Conservation (phyloP, 1,140 invertebrate genomes). For the Samia ricini region DNA sequence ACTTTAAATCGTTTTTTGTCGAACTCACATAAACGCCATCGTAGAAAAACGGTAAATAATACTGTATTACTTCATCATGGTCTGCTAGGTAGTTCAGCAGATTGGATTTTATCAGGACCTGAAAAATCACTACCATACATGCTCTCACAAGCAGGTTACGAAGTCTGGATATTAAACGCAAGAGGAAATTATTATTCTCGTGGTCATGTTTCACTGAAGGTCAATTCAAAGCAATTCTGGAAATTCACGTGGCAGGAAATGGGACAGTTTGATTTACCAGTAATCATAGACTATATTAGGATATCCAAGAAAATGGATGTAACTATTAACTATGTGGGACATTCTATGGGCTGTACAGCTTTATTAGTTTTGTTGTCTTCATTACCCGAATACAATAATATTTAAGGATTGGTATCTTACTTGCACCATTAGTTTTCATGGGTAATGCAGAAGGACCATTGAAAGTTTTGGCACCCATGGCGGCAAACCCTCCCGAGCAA, state of each 20-base stretch:
- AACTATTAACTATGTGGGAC: conserved; percentile 82
- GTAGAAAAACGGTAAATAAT: conserved; percentile 25
- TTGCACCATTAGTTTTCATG: conserved; percentile 87
- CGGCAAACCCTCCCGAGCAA: conserved; percentile 70
- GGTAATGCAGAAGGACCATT: conserved; percentile 83
- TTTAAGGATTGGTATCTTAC: conserved; percentile 78
- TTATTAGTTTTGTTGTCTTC: conserved; percentile 80
- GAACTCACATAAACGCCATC: conserved; percentile 10
- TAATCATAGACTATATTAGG: conserved; percentile 83
- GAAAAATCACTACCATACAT: conserved; percentile 81
- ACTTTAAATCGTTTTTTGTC: conserved; percentile 83
- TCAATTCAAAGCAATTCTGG: conserved; percentile 79
- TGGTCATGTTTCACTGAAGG: conserved; percentile 66
- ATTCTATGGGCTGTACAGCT: conserved; percentile 82
- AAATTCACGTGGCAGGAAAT: conserved; percentile 83
- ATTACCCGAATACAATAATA: conserved; percentile 82
- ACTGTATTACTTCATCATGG: conserved; percentile 86
- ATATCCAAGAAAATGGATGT: conserved; percentile 68
- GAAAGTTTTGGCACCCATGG: conserved; percentile 76
- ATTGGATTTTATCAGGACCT: conserved; percentile 85
- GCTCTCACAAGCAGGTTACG: conserved; percentile 79
- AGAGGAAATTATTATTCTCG: conserved; percentile 81
- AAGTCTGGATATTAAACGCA: conserved; percentile 83
- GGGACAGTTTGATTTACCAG: conserved; percentile 85
- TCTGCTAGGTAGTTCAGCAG: conserved; percentile 84